Evolutionary conservation across 2,113 vertebrate genomes (phyloP).

Genomic region (Semnornis frantzii): DNA sequence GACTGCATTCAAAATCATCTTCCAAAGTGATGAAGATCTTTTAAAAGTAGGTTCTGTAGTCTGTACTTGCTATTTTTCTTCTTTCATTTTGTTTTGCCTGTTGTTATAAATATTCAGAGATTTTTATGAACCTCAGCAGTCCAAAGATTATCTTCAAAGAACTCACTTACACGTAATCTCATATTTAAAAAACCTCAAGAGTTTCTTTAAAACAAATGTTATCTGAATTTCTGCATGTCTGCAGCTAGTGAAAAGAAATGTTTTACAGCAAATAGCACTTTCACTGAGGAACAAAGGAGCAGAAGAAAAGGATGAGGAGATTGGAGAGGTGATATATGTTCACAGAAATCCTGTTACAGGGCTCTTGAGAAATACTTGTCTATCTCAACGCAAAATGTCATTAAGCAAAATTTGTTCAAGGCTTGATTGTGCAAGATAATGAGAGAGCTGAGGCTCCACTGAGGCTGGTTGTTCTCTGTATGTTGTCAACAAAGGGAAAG

Average conservation of each 20-base stretch:
- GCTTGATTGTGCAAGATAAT: not conserved
- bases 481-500: not conserved
- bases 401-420: slow-evolving; percentile 3
- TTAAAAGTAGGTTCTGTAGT: not conserved
- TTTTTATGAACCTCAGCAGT: slow-evolving; percentile 28
- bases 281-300: not conserved
- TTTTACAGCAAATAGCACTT: not conserved
- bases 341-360: not conserved
- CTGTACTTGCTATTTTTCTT: not conserved
- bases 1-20: not conserved
- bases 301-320: not conserved
- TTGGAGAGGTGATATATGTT: not conserved
- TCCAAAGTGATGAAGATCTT: not conserved
- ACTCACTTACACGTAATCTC: not conserved
- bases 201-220: not conserved
- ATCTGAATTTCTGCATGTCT: not conserved
- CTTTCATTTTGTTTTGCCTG: slow-evolving; percentile 1
- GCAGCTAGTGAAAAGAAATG: not conserved
- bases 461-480: not conserved
- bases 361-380: slow-evolving; percentile 1
- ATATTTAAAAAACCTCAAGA: not conserved
- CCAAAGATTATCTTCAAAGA: slow-evolving; percentile 17
- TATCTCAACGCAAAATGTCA: not conserved
- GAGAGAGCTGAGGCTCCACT: not conserved
- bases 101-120: slow-evolving; percentile 35